phyloP scores from a whole-genome alignment of 64 coral and sea anemone genomes.

The Dendronephthya gigantea region DNA sequence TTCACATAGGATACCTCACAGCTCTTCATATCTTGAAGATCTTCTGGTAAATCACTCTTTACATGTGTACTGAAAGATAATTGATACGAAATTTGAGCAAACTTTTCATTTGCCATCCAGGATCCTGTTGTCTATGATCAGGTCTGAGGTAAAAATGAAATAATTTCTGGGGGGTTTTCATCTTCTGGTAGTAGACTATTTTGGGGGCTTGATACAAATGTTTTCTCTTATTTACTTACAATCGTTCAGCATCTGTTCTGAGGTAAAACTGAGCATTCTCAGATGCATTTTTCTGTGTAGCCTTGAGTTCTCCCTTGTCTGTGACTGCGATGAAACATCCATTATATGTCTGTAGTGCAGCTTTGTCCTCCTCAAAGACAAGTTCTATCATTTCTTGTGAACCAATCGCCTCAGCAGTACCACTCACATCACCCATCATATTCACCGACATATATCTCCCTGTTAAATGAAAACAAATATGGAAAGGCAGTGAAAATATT shows the following conservation, averaged over 20 bases:
- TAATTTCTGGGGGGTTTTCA: no score
- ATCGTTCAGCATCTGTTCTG: conserved; percentile 57
- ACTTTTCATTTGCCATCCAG: neutral
- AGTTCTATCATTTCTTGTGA: conserved; percentile 92
- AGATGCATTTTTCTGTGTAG: conserved; percentile 55
- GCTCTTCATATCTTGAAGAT: conserved; percentile 58
- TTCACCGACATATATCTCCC: conserved; percentile 85
- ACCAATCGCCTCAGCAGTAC: conserved; percentile 83
- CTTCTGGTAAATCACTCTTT: conserved; percentile 49
- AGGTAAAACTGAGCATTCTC: conserved; percentile 85
- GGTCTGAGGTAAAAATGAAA: no score
- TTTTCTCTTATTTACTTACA: no score
- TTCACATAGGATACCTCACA: conserved; percentile 96
- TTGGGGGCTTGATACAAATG: no score
- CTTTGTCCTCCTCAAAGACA: conserved; percentile 84
- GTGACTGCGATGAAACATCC: conserved; percentile 77
- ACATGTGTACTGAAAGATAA: conserved; percentile 55
- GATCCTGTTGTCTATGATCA: no score
- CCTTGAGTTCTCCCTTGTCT: conserved; percentile 55
- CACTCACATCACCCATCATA: conserved; percentile 88
- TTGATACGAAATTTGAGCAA: neutral
- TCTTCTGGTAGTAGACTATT: no score
- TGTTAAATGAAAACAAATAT: conserved; percentile 21
- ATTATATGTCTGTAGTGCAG: conserved; percentile 76
- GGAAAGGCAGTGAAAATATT: no score